Base-by-base conservation (phyloP, 2,797 vertebrate genomes). In the Lacerta bilineata region DNA sequence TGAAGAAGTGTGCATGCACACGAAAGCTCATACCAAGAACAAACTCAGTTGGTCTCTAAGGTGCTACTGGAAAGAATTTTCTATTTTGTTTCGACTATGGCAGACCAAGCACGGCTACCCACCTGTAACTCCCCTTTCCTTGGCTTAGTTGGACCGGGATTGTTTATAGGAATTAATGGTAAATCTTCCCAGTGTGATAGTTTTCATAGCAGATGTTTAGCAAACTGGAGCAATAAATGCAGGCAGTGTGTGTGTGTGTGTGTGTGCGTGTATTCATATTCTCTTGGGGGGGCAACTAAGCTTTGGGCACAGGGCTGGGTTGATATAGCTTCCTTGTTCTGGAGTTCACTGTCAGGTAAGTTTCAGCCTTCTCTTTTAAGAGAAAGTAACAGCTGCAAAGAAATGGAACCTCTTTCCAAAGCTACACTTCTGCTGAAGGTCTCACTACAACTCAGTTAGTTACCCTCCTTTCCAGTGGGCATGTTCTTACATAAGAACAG, bases 141-240 rank as follows among this genome's bases (percentile, higher is more conserved):
- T 77, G 55, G 17, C 68, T 5, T 41, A 83, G 36, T 88, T 86
- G 88, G 25, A 85, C n/a, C n/a, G 78, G 46, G 6, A 69, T 85
- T 85, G 80, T 55, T 88, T 91, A 25, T 79, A 92, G 88, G 81
- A 92, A 84, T 93, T 90, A 90, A 78, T 77, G 13, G 66, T 25
- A 93, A 93, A 94, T 94, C 83, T 69, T 88, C 83, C 86, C 82
- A 76, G 89, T 92, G 90, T 72, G 90, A 68, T 84, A 90, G 79
- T 46, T 75, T 17, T 72, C 79, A 86, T 92, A 68, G 92, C 86
- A 90, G 93, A 81, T 92, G 87, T 61, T 92, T 93, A 68, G 46
- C 87, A 87, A 91, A 72, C 33, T n/a, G 39, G 9, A 82, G 64
- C 88, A 94, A 78, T n/a, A 79, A 86, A 93, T 80, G 33, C 25